Evolutionary conservation across 2,888 invertebrate species (phyloP).

Genomic region (Trichopria drosophilae): DNA sequence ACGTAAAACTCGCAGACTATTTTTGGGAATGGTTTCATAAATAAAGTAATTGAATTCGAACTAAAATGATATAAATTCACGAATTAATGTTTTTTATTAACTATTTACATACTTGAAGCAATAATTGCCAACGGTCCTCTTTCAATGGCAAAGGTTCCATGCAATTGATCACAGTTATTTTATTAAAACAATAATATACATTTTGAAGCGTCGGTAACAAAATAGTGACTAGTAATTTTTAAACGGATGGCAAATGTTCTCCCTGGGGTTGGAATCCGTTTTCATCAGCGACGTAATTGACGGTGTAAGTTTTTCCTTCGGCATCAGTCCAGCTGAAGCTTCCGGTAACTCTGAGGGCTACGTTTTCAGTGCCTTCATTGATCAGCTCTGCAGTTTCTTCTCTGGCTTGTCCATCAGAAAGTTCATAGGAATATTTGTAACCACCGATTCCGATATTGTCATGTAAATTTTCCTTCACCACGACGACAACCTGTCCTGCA

Average conservation of each 20-base stretch:
- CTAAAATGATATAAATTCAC: too few relatives aligned
- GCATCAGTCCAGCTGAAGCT: slow-evolving; percentile 43
- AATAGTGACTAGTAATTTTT: too few relatives aligned
- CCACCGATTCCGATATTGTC: slow-evolving; percentile 35
- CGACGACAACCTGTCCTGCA: slow-evolving; percentile 20
- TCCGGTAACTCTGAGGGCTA: slow-evolving; percentile 40
- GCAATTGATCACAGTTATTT: too few relatives aligned
- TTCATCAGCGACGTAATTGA: slow-evolving; percentile 45
- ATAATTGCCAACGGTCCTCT: too few relatives aligned
- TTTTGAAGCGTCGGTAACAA: too few relatives aligned
- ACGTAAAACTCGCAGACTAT: too few relatives aligned
- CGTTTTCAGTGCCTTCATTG: slow-evolving; percentile 31
- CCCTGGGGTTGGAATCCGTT: slow-evolving; percentile 43
- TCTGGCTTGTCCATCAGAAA: slow-evolving; percentile 35
- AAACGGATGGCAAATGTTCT: slow-evolving; percentile 36
- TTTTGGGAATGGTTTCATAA: too few relatives aligned
- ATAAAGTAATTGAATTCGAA: too few relatives aligned
- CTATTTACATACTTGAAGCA: too few relatives aligned
- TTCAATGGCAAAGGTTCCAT: too few relatives aligned
- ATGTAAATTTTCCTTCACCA: slow-evolving; percentile 24
- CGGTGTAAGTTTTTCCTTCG: slow-evolving; percentile 34
- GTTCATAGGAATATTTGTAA: slow-evolving; percentile 32
- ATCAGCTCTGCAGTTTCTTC: slow-evolving; percentile 41
- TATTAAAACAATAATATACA: too few relatives aligned
- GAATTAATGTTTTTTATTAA: too few relatives aligned